Base-by-base conservation (phyloP, 2,888 invertebrate species). In the Cosmopolites sordidus region DNA sequence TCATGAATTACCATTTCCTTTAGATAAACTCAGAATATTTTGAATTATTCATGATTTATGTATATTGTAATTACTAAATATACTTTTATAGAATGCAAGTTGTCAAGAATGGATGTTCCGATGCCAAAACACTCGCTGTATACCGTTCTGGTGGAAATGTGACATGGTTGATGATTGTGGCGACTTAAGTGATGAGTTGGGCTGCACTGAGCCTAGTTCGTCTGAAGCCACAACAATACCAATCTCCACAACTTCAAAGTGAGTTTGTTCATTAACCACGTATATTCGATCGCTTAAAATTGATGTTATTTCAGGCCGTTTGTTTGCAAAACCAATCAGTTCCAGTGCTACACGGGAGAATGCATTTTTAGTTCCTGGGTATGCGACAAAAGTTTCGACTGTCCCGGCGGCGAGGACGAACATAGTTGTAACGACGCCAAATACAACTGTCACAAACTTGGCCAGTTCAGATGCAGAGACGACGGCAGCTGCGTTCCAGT, bases 81-180 rank as follows among this genome's bases (percentile, higher is more conserved):
- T n/a, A n/a, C n/a, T 16, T 54, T 63, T 58, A 4, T 48, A 69
- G 73, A 70, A 69, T 51, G 65, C 66, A 16, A 65, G 65, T 4
- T 89, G 89, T 63, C 78, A 81, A 42, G 83, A 85, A 58, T 89
- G 87, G 86, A 89, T 88, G 88, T 89, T 87, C 67, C 80, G 78
- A 61, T 90, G 90, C 64, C 73, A 77, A 14, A 86, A 85, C 62
- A 79, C 75, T 8, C 83, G 82, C 68, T 89, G 88, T 65, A 77
- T 89, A 41, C 88, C 88, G 0, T 82, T 83, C 58, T 87, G 87
- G 85, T 88, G 88, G 90, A 82, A 86, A 58, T 90, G 90, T 66
- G 90, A 90, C 65, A 80, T 76, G 17, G 83, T 86, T 1, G 79
- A 85, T 62, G 90, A 90, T 64, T 90, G 90, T 60, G 84, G 82